Conservation (phyloP, 2,113 vertebrate species). For the Neofelis nebulosa region DNA sequence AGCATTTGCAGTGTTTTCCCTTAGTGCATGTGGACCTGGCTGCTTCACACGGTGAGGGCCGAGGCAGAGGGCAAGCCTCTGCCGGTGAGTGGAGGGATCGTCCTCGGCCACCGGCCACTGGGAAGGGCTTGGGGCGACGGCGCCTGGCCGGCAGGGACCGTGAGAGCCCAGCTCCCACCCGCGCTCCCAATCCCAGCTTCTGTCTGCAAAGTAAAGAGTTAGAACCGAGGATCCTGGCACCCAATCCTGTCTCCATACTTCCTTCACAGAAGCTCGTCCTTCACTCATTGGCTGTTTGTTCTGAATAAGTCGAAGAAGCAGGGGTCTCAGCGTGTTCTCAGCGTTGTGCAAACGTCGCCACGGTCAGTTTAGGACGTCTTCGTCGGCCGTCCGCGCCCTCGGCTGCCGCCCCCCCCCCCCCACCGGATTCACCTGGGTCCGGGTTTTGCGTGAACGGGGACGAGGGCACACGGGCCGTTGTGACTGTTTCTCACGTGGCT, state of each 20-base stretch:
- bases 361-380: not conserved
- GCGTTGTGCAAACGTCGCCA: fast-evolving
- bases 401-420: not conserved
- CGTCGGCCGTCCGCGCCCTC: too few species aligned
- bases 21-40: not conserved
- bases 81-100: not conserved
- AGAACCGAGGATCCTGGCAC: too few species aligned
- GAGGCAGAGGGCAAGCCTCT: not conserved
- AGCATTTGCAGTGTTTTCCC: not conserved
- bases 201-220: not conserved
- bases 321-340: fast-evolving
- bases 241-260: too few species aligned
- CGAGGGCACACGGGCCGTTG: not conserved
- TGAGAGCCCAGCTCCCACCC: not conserved
- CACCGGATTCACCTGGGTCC: too few species aligned
- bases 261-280: not conserved
- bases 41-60: not conserved
- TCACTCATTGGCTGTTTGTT: not conserved
- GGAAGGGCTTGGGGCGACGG: not conserved
- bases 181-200: not conserved
- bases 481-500: not conserved
- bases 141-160: not conserved
- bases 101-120: not conserved
- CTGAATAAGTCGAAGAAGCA: too few species aligned
- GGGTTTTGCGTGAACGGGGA: not conserved